Evolutionary conservation across 2,113 vertebrate genomes (phyloP).

Genomic region (Phocoena phocoena): DNA sequence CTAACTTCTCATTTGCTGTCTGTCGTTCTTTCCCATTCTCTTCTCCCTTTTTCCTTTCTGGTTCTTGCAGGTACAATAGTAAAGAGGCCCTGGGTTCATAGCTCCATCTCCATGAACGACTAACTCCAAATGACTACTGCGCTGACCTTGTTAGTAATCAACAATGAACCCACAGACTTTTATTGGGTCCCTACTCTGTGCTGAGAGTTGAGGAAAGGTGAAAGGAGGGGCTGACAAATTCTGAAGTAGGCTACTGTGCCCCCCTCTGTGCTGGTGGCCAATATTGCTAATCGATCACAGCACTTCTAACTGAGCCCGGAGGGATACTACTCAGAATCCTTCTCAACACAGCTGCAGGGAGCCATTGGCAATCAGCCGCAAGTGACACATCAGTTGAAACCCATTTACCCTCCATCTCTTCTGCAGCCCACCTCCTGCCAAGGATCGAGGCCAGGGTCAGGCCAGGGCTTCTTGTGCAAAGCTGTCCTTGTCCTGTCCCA

Average conservation of each 20-base stretch:
- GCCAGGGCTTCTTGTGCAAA: slow-evolving; percentile 37
- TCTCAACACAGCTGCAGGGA: neutral
- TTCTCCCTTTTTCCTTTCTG: neutral
- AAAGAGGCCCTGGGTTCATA: neutral
- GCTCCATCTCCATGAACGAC: neutral
- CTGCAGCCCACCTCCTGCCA: neutral
- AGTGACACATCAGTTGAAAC: neutral
- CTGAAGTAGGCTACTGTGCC: neutral
- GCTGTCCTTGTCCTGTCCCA: slow-evolving; percentile 30
- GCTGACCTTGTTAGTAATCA: slow-evolving; percentile 7
- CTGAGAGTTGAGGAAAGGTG: neutral
- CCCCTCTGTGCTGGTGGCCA: neutral
- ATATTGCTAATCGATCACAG: neutral
- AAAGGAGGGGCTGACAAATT: neutral
- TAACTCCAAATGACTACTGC: neutral
- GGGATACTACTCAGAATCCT: neutral
- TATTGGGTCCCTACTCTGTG: neutral
- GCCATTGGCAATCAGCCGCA: neutral
- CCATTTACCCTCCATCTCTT: neutral
- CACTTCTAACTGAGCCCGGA: neutral
- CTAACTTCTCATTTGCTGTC: neutral
- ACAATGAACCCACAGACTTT: neutral
- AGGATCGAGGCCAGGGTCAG: slow-evolving; percentile 38
- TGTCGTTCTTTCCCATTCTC: neutral
- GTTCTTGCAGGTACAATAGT: neutral